Evolutionary conservation across 64 coral and sea anemone genomes (phyloP).

Genomic region (Stichodactyla mertensii): DNA sequence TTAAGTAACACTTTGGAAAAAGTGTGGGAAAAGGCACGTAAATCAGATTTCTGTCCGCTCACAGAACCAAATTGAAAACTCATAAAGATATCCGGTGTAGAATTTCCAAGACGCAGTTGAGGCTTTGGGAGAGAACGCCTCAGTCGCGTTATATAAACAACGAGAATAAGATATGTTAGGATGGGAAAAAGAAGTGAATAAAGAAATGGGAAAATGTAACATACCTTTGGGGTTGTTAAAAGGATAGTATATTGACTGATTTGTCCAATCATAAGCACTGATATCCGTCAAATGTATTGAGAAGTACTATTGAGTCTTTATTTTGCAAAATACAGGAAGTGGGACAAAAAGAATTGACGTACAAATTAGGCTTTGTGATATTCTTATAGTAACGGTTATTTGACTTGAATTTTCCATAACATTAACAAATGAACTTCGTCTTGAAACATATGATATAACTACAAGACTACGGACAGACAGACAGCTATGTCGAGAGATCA

Average conservation of each 20-base stretch:
- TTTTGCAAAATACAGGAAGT: background rate
- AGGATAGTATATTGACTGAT: background rate
- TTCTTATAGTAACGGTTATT: background rate
- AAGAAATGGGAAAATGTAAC: background rate
- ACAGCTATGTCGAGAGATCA: background rate
- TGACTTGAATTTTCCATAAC: background rate
- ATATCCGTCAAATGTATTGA: background rate
- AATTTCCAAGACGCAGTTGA: background rate
- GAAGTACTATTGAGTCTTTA: background rate
- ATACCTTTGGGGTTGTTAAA: background rate
- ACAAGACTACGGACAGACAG: background rate
- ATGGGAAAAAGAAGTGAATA: background rate
- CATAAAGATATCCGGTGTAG: background rate
- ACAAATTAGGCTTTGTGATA: background rate
- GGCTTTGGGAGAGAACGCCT: background rate
- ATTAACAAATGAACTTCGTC: background rate
- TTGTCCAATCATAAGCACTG: background rate
- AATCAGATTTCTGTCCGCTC: background rate
- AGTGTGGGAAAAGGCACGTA: slow-evolving; percentile 3
- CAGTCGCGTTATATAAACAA: background rate
- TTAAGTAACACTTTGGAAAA: background rate
- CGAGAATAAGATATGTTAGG: background rate
- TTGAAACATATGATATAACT: background rate
- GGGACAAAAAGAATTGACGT: background rate
- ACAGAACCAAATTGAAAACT: background rate